phyloP scores from a whole-genome alignment of 2,113 vertebrate genomes.

The Brachirus orientalis region DNA sequence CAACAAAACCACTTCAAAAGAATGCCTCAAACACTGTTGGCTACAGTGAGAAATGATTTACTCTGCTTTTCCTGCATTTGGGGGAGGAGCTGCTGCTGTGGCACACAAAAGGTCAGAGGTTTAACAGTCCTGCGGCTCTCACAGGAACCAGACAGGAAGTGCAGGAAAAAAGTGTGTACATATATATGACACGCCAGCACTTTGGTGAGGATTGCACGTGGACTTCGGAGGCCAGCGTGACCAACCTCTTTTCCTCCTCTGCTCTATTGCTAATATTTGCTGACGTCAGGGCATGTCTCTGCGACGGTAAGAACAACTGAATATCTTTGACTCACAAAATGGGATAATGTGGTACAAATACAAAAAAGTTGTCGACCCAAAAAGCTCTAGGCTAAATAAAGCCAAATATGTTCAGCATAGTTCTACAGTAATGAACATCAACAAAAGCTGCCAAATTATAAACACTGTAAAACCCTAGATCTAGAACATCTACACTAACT shows the following conservation, averaged over 20 bases:
- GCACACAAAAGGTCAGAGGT: slow-evolving; percentile 56
- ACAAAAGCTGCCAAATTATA: too few species aligned
- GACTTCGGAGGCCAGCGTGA: slow-evolving; percentile 55
- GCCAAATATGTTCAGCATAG: neutral
- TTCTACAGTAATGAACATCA: neutral
- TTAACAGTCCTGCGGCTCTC: slow-evolving; percentile 51
- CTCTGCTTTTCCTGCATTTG: slow-evolving; percentile 18
- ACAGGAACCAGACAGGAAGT: slow-evolving; percentile 74
- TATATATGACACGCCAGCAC: slow-evolving; percentile 69
- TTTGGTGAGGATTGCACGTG: slow-evolving; percentile 45
- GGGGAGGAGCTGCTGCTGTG: slow-evolving; percentile 33
- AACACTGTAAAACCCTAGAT: too few species aligned
- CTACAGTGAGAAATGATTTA: slow-evolving; percentile 16
- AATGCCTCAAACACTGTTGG: neutral
- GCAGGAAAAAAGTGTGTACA: slow-evolving; percentile 78
- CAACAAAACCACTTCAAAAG: slow-evolving; percentile 10
- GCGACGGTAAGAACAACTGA: neutral
- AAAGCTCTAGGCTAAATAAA: neutral
- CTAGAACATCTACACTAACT: too few species aligned
- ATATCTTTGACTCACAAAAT: neutral
- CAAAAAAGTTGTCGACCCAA: neutral
- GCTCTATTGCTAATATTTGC: slow-evolving; percentile 32
- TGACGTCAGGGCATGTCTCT: slow-evolving; percentile 22
- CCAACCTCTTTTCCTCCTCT: slow-evolving; percentile 39
- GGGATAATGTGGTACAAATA: neutral